These are phyloP conservation scores for Clunio marinus DNA, from an alignment of 2,888 invertebrate species.

Conservation along the genomic window DNA sequence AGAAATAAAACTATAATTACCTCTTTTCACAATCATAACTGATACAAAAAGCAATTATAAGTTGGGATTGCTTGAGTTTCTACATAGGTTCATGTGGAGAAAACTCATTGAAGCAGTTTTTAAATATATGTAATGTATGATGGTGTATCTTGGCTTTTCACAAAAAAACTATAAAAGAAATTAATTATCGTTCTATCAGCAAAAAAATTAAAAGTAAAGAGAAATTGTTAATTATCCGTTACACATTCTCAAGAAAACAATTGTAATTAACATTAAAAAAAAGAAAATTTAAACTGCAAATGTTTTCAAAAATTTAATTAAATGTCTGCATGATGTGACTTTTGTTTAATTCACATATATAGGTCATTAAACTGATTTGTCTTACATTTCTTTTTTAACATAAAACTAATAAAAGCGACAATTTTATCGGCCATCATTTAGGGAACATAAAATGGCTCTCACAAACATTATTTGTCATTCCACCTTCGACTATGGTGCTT, in stretches of 20 bases:
- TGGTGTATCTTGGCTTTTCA: too few species aligned
- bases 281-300: not conserved
- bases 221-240: not conserved
- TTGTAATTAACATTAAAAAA: not conserved
- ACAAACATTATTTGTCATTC: constrained; percentile 13
- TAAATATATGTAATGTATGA: too few species aligned
- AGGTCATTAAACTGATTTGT: too few species aligned
- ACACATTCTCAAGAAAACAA: not conserved
- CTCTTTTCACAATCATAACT: constrained; percentile 35
- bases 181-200: too few species aligned
- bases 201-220: too few species aligned
- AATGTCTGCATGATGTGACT: too few species aligned
- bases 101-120: not conserved
- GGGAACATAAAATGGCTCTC: constrained; percentile 30
- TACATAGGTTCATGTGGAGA: not conserved
- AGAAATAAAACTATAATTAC: constrained; percentile 18
- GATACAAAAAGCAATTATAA: not conserved
- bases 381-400: too few species aligned
- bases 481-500: not conserved
- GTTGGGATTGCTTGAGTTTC: not conserved
- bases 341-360: too few species aligned
- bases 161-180: too few species aligned
- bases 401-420: constrained; percentile 33
- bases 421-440: constrained; percentile 30
- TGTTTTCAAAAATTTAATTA: not conserved